These are phyloP conservation scores for Dynastes grantii DNA, from an alignment of 2,888 invertebrate species.

Conservation along the genomic window DNA sequence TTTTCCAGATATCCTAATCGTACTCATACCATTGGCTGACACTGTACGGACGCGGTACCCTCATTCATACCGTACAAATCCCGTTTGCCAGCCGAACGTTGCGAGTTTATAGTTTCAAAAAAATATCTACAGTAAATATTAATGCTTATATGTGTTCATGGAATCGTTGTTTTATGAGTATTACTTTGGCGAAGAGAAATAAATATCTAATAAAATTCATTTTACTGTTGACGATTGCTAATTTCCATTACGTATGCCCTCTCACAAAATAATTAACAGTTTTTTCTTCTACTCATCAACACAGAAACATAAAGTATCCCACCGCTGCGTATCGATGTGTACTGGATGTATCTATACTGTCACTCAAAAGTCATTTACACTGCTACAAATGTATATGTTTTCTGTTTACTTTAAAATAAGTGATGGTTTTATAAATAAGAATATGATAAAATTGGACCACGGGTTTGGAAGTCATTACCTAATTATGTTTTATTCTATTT, in stretches of 20 bases:
- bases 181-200: constrained; percentile 64
- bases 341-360: no score
- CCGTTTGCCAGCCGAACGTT: constrained; percentile 18
- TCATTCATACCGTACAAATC: constrained; percentile 3
- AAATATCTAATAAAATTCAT: constrained; percentile 64
- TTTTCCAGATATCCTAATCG: no score
- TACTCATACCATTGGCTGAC: no score
- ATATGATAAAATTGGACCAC: no score
- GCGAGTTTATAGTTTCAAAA: constrained; percentile 44
- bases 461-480: no score
- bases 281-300: constrained; percentile 31
- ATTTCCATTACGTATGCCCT: constrained; percentile 68
- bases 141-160: constrained; percentile 57
- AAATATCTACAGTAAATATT: constrained; percentile 51
- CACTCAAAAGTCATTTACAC: no score
- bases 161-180: constrained; percentile 63
- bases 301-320: not conserved
- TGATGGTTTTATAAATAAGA: no score
- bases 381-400: no score
- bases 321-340: not conserved
- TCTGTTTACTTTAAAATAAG: no score
- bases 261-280: constrained; percentile 66
- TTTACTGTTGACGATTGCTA: constrained; percentile 60
- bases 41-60: no score
- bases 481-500: no score